Base-by-base conservation (phyloP, 1,140 invertebrate species). In the Condylostylus longicornis region DNA sequence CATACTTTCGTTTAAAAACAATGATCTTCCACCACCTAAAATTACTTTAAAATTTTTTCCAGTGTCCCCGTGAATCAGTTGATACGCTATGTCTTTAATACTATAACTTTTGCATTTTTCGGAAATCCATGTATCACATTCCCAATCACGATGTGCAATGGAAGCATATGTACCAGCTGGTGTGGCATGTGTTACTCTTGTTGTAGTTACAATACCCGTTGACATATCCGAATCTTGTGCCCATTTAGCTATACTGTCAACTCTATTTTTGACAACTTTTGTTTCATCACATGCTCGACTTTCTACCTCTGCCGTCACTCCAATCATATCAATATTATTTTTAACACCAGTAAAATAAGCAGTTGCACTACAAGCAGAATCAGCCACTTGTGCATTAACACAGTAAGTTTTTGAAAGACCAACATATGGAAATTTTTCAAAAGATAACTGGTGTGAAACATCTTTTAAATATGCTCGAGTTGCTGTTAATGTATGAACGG, bases 291-390 rank as follows among this genome's bases (percentile, higher is more conserved):
- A 76, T 42, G 75, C 65, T 9, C 61, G 53, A 12, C 66, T 59
- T 4, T 53, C 57, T 2, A 78, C 75, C 10, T 66, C 60, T 0
- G 69, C 74, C 41, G 75, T 74, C 7, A 90, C 66, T 0, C 85
- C 85, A 8, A 88, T 56, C 0, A 75, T 80, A 25, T 71, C 77
- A 20, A 67, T 67, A 51, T 87, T 86, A 1, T 67, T 70, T 59
- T 93, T 93, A 0, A 85, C 75, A 1, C 88, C 88, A 30, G 71
- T 68, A 23, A 90, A 57, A 46, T 82, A 83, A 0, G 86, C 84
- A 0, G 85, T 90, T 5, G 69, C 58, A 0, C 81, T 75, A 38
- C 75, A 82, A 0, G 84, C 82, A 0, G 80, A 84, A 54, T 88
- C 83, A 0, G 83, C 67, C 6, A 76, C 68, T 66, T 84, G 79